Base-by-base conservation (phyloP, 2,888 invertebrate genomes). In the Andricus curvator region DNA sequence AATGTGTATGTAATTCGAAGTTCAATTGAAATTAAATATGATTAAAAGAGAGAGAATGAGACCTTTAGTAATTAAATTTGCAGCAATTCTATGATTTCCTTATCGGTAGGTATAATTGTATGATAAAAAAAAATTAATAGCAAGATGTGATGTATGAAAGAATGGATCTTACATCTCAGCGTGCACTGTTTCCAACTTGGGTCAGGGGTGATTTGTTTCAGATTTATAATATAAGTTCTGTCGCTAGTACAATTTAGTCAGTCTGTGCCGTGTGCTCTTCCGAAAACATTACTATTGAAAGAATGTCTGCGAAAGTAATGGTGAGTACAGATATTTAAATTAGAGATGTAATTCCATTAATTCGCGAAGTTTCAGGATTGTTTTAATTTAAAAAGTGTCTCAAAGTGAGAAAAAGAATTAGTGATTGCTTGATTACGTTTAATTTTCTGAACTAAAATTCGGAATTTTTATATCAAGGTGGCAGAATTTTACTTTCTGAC, bases 181-280 rank as follows among this genome's bases (percentile, higher is more conserved):
- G n/a, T 56, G 64, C 68, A 78, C 77, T 62, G 20, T 82, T 68
- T 81, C 79, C 80, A 82, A 77, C 77, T 66, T 87, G 84, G 91
- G 91, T 91, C 91, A 91, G 87, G 86, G 89, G 90, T 89, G 89
- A 89, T 84, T 84, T 86, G 82, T 81, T 84, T 86, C 82, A 78
- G 88, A 88, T 90, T 91, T 92, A 92, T 91, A 92, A 92, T 92
- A 92, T 91, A 92, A 92, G 88, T 87, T 89, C 86, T 84, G 83
- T 85, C 84, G 83, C 67, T 81, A 84, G 78, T 84, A 83, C 80
- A 82, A 82, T 77, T 81, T 51, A 65, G 82, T 86, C 89, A 91
- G 90, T 90, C 86, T 68, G 84, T 85, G 83, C 84, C 84, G 79
- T 83, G 88, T 85, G 82, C 84, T 84, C 84, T 81, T 79, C 80